Percentiles rank a stretch among this genome's conserved stretches.
Conservation (phyloP, 1,140 invertebrate genomes). For the Diploscapter pachys region DNA sequence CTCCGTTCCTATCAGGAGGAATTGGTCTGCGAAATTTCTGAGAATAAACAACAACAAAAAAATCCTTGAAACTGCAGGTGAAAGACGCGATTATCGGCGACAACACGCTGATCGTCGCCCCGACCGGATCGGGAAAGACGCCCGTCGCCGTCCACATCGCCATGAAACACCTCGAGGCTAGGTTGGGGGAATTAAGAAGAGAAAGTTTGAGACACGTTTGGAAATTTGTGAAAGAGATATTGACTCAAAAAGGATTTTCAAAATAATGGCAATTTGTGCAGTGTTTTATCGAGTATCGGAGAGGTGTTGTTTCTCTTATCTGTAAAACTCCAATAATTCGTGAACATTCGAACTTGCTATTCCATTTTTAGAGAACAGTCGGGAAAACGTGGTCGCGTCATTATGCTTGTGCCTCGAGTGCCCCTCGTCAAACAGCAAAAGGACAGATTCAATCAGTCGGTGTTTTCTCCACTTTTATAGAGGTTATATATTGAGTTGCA, state of each 20-base stretch:
- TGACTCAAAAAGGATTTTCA: too few species aligned
- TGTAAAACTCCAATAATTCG: neutral
- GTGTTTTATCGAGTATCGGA: neutral
- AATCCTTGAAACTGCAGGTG: neutral
- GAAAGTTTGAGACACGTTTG: too few species aligned
- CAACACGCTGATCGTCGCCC: constrained; percentile 38
- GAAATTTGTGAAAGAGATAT: too few species aligned
- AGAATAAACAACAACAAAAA: neutral
- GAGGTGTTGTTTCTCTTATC: too few species aligned
- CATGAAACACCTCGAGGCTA: constrained; percentile 15
- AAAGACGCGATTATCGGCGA: constrained; percentile 21
- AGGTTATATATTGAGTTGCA: too few species aligned
- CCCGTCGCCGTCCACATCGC: constrained; percentile 28
- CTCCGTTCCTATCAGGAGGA: constrained; percentile 32
- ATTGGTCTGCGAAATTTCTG: neutral
- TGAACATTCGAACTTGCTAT: constrained; percentile 5
- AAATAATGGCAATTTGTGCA: neutral
- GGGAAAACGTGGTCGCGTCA: neutral
- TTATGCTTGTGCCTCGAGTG: constrained; percentile 36
- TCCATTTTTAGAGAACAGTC: too few species aligned
- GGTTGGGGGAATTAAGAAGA: neutral
- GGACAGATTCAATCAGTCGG: constrained; percentile 25
- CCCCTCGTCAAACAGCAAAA: constrained; percentile 38
- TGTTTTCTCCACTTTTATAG: neutral
- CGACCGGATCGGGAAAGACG: constrained; percentile 44